Evolutionary conservation across 1,140 invertebrate species (phyloP).

Genomic region (Dufourea novaeangliae): DNA sequence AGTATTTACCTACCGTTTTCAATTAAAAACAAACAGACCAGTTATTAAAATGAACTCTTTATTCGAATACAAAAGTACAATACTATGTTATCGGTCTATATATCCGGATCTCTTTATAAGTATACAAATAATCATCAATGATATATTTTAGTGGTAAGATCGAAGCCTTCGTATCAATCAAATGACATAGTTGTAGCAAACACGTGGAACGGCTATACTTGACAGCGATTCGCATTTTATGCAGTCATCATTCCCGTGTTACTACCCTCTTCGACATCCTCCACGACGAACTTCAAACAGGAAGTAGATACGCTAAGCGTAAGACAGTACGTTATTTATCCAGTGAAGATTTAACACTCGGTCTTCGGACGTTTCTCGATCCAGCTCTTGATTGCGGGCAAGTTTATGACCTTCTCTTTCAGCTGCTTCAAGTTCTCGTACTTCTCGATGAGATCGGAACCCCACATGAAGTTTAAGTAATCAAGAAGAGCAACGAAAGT

Average conservation of each 20-base stretch:
- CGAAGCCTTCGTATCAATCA: neutral
- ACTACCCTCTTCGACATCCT: too few species aligned
- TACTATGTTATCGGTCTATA: neutral
- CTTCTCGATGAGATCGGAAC: constrained; percentile 82
- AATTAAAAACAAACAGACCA: neutral
- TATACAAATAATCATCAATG: neutral
- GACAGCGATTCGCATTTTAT: neutral
- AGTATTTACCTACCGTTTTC: too few species aligned
- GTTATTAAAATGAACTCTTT: constrained; percentile 15
- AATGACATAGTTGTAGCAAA: neutral
- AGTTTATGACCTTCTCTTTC: constrained; percentile 81
- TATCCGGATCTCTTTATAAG: neutral
- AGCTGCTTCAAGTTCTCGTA: constrained; percentile 84
- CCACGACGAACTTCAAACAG: too few species aligned
- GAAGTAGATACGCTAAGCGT: neutral
- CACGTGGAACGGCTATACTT: neutral
- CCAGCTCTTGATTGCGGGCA: constrained; percentile 86
- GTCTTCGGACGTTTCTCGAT: constrained; percentile 84
- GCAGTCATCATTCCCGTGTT: too few species aligned
- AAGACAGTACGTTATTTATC: too few species aligned
- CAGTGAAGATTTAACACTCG: constrained; percentile 61
- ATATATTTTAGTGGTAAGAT: neutral
- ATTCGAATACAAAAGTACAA: constrained; percentile 30
- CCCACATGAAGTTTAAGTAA: constrained; percentile 83
- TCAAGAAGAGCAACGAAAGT: constrained; percentile 84